Conservation (phyloP, 2,888 invertebrate genomes). For the Hydriomena furcata region DNA sequence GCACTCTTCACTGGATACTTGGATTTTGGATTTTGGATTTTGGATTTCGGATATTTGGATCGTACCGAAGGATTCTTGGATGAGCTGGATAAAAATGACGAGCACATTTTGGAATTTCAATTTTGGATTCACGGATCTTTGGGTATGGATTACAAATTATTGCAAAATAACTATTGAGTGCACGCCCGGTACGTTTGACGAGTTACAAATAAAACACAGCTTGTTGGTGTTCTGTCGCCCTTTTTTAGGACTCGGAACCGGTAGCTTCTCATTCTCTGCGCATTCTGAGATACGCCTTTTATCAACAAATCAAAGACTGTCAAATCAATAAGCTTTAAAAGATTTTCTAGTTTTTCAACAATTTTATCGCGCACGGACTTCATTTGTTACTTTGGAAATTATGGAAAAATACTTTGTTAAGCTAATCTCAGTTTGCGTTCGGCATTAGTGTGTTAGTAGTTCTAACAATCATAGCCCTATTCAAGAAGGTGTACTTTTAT, state of each 20-base stretch:
- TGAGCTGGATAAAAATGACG: slow-evolving; percentile 41
- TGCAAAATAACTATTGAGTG: slow-evolving; percentile 74
- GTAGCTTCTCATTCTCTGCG: not conserved
- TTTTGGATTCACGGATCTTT: slow-evolving; percentile 67
- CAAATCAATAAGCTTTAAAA: no score
- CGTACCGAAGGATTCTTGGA: slow-evolving; percentile 55
- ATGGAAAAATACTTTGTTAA: slow-evolving; percentile 6
- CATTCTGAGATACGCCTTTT: not conserved
- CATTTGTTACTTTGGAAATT: not conserved
- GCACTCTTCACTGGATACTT: slow-evolving; percentile 38
- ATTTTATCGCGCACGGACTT: no score
- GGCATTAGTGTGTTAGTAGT: slow-evolving; percentile 58
- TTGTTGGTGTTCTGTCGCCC: slow-evolving; percentile 21
- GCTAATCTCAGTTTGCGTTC: slow-evolving; percentile 17
- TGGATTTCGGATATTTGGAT: slow-evolving; percentile 50
- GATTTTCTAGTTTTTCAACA: no score
- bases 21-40: no score
- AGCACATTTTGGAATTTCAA: slow-evolving; percentile 36
- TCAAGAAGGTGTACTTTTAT: not conserved
- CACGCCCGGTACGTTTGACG: slow-evolving; percentile 74
- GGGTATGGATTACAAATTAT: slow-evolving; percentile 78
- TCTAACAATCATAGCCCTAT: slow-evolving; percentile 47
- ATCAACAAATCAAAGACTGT: no score
- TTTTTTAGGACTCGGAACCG: slow-evolving; percentile 1
- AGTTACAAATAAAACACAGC: slow-evolving; percentile 64